These are phyloP conservation scores for Philhelius pedissequus DNA, from an alignment of 2,888 invertebrate species.

Conservation along the genomic window DNA sequence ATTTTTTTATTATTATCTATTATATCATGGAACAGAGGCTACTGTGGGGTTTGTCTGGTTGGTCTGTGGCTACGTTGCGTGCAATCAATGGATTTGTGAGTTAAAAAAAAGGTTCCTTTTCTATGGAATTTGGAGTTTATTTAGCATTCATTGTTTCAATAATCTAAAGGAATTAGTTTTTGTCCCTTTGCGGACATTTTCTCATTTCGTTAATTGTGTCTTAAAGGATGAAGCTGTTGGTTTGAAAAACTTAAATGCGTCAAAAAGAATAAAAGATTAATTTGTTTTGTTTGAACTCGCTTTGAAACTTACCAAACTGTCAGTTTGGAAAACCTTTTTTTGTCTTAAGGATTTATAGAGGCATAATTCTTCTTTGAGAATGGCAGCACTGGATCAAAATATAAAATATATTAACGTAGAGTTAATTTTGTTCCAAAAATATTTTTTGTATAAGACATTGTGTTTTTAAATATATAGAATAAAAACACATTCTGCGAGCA, in stretches of 20 bases:
- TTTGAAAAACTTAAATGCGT: not conserved
- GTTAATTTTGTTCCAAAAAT: too few relatives aligned
- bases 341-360: not conserved
- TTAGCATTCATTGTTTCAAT: conserved; percentile 25
- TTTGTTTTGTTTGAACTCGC: not conserved
- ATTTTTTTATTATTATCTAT: conserved; percentile 8
- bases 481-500: too few relatives aligned
- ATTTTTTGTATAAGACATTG: too few relatives aligned
- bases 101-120: conserved; percentile 14
- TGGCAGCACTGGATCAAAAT: not conserved
- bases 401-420: too few relatives aligned
- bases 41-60: not conserved
- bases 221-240: not conserved
- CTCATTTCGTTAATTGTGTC: conserved; percentile 23
- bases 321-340: not conserved
- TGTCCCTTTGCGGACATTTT: conserved; percentile 3
- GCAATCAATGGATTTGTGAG: conserved; percentile 24
- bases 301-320: not conserved
- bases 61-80: conserved; percentile 11
- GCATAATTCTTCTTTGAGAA: not conserved
- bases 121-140: not conserved
- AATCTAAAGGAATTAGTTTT: conserved; percentile 29
- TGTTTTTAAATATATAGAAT: too few relatives aligned
- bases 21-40: not conserved
- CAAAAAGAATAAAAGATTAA: conserved; percentile 15